Evolutionary conservation across 2,888 invertebrate genomes (phyloP), one percentile per base, ranked within the genome.

Genomic region (Heteromyza rotundicornis): DNA sequence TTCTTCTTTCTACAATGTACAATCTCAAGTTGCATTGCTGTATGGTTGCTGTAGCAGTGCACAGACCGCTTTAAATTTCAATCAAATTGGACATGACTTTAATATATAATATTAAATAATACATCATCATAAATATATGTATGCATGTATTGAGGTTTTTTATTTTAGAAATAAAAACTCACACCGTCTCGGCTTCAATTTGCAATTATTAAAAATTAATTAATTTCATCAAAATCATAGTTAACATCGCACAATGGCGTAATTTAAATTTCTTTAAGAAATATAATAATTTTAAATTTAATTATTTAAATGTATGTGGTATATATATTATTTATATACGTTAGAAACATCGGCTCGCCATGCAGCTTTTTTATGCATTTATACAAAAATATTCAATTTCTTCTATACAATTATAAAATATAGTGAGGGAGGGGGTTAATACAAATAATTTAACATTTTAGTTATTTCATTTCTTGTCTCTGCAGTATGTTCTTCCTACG

Each of bases 211-310:
- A 73, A 72, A n/a, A 75, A 59, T 60, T 60, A 47, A 47, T 57
- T 50, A 67, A 64, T 66, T 62, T 62, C 54, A 62, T 54, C 54
- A 59, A 77, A 73, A 75, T 72, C 73, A 74, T 74, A 78, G 75
- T 75, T 77, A 78, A 74, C 80, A 75, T 78, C 79, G 80, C 80
- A 76, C 68, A 78, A 79, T 78, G 75, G 79, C 80, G 79, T 73
- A 79, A 80, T 79, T 79, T 76, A 76, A 79, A 79, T 79, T 79
- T 79, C 79, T 79, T 79, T 79, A 80, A 79, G 79, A 79, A 79
- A 79, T 80, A 80, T 79, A 75, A 79, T 76, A 75, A 71, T 76
- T 73, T 50, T 63, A 62, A 64, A 62, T 65, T 64, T 61, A 60
- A 59, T 59, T 27, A 59, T 66, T 64, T 64, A 62, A 59, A 60